Base-by-base conservation (phyloP, 2,888 invertebrate genomes). In the Meteorus colon region DNA sequence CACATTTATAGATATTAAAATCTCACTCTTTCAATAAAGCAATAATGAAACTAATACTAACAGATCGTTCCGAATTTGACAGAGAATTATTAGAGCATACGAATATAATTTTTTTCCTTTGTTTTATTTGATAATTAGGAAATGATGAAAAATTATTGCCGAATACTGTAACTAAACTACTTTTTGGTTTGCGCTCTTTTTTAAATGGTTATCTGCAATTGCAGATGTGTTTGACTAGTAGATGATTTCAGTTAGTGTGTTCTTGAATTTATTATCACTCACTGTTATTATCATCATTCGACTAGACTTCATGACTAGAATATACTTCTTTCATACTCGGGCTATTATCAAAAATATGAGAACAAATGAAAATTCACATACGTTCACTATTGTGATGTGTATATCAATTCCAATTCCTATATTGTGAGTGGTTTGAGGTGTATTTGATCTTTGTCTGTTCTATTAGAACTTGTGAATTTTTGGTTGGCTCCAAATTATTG, bases 221-320 rank as follows among this genome's bases (percentile, higher is more conserved):
- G 6, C 19, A 55, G n/a, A 55, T 55, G 4, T 1, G 19, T 41
- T 12, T 12, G 41, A 41, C 41, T 41, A 19, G 55, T 4, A 8
- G 19, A 6, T 19, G 10, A 55, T 8, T 63, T 31, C 29, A 19
- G 14, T 19, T 31, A 63, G 12, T 24, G 8, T 55, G n/a, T 24
- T 24, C n/a, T 66, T 41, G 1, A 24, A 41, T 24, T 55, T 55
- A 4, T 24, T 55, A 24, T 24, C 19, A 55, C 19, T n/a, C 16
- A n/a, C 55, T 55, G 4, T 8, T n/a, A 55, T 4, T 19, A 41
- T 27, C 10, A 41, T 24, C 24, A 41, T 34, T 34, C 37, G 66
- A 66, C 66, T 66, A 66, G 19, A 37, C 19, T 45, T 24, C 27
- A 24, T 66, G 66, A 66, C 66, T 66, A 66, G 66, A 66, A 41